Evolutionary conservation across 2,113 vertebrate genomes (phyloP).

Genomic region (Elanoides forficatus): DNA sequence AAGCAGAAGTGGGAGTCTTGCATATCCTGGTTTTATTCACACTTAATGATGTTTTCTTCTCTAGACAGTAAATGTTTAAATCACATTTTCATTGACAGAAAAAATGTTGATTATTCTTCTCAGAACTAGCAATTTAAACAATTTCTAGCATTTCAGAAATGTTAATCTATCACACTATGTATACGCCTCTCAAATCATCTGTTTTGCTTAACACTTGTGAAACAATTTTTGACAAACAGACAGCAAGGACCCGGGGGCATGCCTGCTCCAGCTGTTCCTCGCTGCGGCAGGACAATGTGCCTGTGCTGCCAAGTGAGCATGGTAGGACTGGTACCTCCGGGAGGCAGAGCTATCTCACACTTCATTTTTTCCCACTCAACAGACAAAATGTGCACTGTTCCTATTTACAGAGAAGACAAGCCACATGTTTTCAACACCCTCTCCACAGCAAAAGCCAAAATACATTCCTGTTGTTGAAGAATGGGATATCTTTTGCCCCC

Average conservation of each 20-base stretch:
- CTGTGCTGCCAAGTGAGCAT: not conserved
- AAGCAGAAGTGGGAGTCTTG: not conserved
- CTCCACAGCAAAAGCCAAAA: not conserved
- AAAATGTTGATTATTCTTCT: not conserved
- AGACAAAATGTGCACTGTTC: not conserved
- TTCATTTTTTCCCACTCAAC: not conserved
- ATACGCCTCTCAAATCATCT: not conserved
- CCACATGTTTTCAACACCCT: fast-evolving
- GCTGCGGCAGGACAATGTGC: not conserved
- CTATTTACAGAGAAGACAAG: not conserved
- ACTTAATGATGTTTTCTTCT: not conserved
- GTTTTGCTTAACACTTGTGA: not conserved
- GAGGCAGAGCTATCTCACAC: not conserved
- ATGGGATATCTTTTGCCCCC: not conserved
- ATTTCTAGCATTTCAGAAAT: not conserved
- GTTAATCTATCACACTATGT: not conserved
- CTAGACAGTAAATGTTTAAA: not conserved
- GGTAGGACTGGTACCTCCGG: not conserved
- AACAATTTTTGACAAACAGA: not conserved
- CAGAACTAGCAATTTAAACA: not conserved
- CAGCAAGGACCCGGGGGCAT: not conserved
- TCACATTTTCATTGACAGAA: not conserved
- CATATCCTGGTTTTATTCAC: not conserved
- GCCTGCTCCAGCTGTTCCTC: not conserved
- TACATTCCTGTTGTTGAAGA: not conserved